These are phyloP conservation scores for Phalanger gymnotis DNA, from an alignment of 2,797 vertebrate species.

Conservation along the genomic window DNA sequence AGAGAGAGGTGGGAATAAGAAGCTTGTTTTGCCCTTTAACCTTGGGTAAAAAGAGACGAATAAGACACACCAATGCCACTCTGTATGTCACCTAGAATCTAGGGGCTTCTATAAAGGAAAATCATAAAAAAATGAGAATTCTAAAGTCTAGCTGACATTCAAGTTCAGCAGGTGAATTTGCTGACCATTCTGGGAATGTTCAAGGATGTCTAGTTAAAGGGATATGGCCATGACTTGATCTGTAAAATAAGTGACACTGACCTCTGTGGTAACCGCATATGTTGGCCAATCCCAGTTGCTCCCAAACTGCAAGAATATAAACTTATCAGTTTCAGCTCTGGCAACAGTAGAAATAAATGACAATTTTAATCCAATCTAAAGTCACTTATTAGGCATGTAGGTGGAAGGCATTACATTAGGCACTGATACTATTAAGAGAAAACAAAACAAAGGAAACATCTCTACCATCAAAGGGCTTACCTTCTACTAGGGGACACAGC, in stretches of 20 bases:
- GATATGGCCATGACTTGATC: neutral
- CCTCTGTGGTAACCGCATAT: neutral
- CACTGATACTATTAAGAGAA: neutral
- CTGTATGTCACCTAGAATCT: conserved; percentile 5
- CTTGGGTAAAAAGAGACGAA: conserved; percentile 7
- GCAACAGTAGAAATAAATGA: neutral
- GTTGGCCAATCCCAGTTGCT: neutral
- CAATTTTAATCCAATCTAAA: neutral
- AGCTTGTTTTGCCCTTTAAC: conserved; percentile 23
- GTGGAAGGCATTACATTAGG: neutral
- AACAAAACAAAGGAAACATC: neutral
- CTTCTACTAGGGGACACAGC: neutral
- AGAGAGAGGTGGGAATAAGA: conserved; percentile 24
- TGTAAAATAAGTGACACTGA: neutral
- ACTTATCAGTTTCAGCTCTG: neutral
- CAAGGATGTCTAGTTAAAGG: neutral
- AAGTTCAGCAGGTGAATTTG: neutral
- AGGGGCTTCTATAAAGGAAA: conserved; percentile 14
- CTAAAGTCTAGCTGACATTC: neutral
- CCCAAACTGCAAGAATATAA: neutral
- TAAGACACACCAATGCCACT: neutral
- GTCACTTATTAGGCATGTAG: neutral
- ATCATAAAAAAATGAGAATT: neutral
- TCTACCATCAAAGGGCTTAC: neutral
- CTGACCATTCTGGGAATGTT: conserved; percentile 12